These are phyloP conservation scores for Beaufortia kweichowensis DNA, from an alignment of 2,113 vertebrate genomes.

Conservation along the genomic window DNA sequence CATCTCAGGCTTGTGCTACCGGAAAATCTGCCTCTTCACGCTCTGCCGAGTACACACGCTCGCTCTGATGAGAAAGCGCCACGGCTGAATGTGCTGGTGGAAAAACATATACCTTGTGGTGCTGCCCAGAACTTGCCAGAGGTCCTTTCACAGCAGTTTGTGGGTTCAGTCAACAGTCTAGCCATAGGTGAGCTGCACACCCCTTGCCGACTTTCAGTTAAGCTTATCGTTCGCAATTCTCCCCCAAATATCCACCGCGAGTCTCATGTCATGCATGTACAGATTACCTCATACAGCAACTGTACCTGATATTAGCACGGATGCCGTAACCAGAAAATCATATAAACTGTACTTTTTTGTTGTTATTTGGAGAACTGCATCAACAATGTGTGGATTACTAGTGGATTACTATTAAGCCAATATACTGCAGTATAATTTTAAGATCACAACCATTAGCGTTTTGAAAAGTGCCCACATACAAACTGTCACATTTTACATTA, in stretches of 20 bases:
- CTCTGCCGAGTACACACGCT: conserved; percentile 75
- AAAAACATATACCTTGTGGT: conserved; percentile 51
- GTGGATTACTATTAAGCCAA: too few species aligned
- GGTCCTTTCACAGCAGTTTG: conserved; percentile 27
- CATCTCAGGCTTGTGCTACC: conserved; percentile 90
- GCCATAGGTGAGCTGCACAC: background rate
- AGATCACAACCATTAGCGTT: too few species aligned
- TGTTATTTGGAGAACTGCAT: background rate
- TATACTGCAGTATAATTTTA: too few species aligned
- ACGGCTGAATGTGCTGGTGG: conserved; percentile 42
- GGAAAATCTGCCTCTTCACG: conserved; percentile 93
- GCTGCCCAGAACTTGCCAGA: conserved; percentile 25
- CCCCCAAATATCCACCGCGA: conserved; percentile 29
- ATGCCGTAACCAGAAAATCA: conserved; percentile 21
- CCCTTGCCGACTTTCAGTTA: conserved; percentile 17
- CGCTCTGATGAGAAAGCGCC: conserved; percentile 66
- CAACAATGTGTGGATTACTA: background rate
- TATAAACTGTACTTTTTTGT: background rate
- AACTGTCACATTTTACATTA: too few species aligned
- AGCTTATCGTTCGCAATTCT: conserved; percentile 27
- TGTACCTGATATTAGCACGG: conserved; percentile 7
- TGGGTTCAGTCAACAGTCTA: conserved; percentile 20
- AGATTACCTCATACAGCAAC: background rate
- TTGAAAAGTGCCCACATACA: too few species aligned
- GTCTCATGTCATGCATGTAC: conserved; percentile 29